These are phyloP conservation scores for Drosophila pegasa DNA, from an alignment of 2,888 invertebrate species.

Conservation along the genomic window DNA sequence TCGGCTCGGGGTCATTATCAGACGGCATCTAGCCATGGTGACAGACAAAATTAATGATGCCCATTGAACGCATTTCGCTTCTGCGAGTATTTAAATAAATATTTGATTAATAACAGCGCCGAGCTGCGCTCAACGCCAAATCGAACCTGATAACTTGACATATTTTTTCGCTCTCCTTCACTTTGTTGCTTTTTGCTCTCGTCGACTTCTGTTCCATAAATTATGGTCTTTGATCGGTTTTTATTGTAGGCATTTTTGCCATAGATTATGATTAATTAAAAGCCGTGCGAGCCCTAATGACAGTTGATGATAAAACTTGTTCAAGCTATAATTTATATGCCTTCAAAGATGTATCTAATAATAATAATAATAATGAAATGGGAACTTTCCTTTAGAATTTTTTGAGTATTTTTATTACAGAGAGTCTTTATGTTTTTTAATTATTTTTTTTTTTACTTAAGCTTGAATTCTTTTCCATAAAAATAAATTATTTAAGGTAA, in stretches of 20 bases:
- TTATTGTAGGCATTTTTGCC: conserved; percentile 61
- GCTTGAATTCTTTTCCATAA: too few species aligned
- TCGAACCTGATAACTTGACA: conserved; percentile 50
- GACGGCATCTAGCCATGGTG: conserved; percentile 46
- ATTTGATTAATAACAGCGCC: conserved; percentile 71
- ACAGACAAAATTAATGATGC: conserved; percentile 72
- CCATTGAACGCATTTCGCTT: conserved; percentile 44
- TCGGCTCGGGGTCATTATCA: conserved; percentile 60
- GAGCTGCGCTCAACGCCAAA: conserved; percentile 10
- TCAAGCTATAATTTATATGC: conserved; percentile 11
- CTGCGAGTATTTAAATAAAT: conserved; percentile 67
- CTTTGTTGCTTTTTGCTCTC: background rate
- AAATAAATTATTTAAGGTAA: too few species aligned
- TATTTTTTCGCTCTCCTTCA: conserved; percentile 30
- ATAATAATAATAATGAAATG: background rate
- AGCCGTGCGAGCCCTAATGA: conserved; percentile 7
- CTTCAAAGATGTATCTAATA: background rate
- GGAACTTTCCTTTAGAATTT: background rate
- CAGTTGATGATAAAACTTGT: conserved; percentile 13
- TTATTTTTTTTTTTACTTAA: background rate
- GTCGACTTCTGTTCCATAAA: conserved; percentile 43
- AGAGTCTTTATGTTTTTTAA: background rate
- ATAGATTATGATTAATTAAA: conserved; percentile 70
- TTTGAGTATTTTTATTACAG: background rate
- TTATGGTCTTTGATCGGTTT: conserved; percentile 64